Percentiles rank a stretch among this genome's conserved stretches.
These are phyloP conservation scores for Metellina segmentata DNA, from an alignment of 2,888 invertebrate genomes.

Conservation along the genomic window DNA sequence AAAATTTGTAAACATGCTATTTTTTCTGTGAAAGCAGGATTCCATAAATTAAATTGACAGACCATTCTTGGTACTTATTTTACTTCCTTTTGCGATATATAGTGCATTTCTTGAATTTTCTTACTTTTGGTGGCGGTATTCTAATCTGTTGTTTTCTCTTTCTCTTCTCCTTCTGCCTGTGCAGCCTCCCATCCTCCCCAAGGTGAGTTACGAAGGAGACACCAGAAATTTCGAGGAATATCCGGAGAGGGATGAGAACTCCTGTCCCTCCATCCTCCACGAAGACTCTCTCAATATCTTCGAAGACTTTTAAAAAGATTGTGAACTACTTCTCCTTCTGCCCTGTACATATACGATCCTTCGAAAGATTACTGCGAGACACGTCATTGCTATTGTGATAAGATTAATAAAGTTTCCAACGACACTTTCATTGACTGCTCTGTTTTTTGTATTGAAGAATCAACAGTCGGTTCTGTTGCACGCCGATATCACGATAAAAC, in stretches of 20 bases:
- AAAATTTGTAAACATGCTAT: too few relatives aligned
- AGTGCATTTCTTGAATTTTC: background rate
- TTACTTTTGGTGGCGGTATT: constrained; percentile 64
- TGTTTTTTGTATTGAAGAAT: background rate
- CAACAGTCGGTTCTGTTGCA: background rate
- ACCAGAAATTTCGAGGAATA: constrained; percentile 98
- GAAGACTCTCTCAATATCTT: constrained; percentile 89
- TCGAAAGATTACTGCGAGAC: background rate
- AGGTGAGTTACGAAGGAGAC: constrained; percentile 95
- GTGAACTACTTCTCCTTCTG: background rate
- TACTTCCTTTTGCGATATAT: background rate
- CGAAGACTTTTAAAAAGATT: constrained; percentile 87
- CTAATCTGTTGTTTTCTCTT: constrained; percentile 37
- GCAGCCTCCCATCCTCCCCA: constrained; percentile 95
- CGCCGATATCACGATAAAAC: too few relatives aligned
- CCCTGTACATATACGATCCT: constrained; percentile 52
- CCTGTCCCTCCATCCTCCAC: constrained; percentile 87
- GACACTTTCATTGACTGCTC: background rate
- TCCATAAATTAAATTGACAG: background rate
- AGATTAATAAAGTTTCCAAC: constrained; percentile 54
- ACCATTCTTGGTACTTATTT: background rate
- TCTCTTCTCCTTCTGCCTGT: constrained; percentile 18
- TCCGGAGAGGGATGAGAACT: constrained; percentile 94
- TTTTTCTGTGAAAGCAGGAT: too few relatives aligned
- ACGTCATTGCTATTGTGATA: constrained; percentile 58